Conservation (phyloP, 1,140 invertebrate genomes). For the Sarcophaga bullata region DNA sequence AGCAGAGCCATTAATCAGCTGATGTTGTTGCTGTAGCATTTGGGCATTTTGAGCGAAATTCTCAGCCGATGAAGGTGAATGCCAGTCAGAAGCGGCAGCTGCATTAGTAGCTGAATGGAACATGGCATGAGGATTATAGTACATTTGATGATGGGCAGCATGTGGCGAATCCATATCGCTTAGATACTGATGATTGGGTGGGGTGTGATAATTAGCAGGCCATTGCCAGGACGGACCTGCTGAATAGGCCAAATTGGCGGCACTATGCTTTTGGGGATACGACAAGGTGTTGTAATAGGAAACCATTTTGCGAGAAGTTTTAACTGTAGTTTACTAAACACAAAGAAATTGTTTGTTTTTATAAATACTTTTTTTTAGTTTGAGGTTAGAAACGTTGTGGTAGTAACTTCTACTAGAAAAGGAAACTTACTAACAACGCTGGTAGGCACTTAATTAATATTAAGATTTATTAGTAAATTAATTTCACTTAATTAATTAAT, state of each 20-base stretch:
- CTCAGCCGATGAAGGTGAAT: conserved; percentile 58
- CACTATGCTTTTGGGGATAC: conserved; percentile 61
- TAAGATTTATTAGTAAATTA: not conserved
- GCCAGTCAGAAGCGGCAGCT: conserved; percentile 59
- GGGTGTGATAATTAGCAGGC: conserved; percentile 59
- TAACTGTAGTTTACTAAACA: too few relatives aligned
- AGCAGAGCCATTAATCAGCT: conserved; percentile 56
- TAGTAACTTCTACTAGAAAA: not conserved
- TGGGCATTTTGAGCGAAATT: conserved; percentile 63
- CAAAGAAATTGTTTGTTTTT: too few relatives aligned
- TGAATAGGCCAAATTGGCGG: conserved; percentile 61
- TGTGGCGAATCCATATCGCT: conserved; percentile 65
- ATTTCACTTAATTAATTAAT: not conserved
- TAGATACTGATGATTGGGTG: conserved; percentile 68
- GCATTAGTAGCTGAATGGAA: conserved; percentile 56
- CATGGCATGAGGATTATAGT: conserved; percentile 66
- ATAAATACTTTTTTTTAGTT: conserved; percentile 12
- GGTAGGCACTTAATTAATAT: not conserved
- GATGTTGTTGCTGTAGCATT: conserved; percentile 63
- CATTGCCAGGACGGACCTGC: conserved; percentile 61
- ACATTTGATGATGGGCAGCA: conserved; percentile 64
- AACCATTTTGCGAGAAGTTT: conserved; percentile 54
- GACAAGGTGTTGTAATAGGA: conserved; percentile 62
- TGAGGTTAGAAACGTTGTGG: conserved; percentile 37
- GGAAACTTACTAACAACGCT: not conserved